phyloP scores from a whole-genome alignment of 2,797 vertebrate species.

The Sandelia bainsii region DNA sequence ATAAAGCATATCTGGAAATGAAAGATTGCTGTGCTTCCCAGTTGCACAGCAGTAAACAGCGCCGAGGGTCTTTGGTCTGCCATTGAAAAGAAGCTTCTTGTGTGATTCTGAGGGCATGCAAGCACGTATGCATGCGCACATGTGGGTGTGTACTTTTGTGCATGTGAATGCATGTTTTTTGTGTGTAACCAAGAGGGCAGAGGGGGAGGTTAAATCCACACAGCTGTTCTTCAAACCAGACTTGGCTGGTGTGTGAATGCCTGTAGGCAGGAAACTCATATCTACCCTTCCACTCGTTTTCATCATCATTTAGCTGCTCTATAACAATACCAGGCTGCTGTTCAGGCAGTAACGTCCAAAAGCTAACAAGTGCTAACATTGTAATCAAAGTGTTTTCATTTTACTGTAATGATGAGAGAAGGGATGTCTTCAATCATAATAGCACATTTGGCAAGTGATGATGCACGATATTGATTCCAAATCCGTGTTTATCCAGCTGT shows the following conservation, averaged over 20 bases:
- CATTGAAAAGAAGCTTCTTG: conserved; percentile 36
- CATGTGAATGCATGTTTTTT: conserved; percentile 20
- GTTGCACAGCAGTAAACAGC: conserved; percentile 47
- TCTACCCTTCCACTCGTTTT: conserved; percentile 65
- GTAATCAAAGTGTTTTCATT: conserved; percentile 58
- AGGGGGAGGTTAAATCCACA: conserved; percentile 63
- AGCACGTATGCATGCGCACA: not conserved
- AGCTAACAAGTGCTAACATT: conserved; percentile 59
- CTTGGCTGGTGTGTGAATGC: conserved; percentile 65
- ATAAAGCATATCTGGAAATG: conserved; percentile 39
- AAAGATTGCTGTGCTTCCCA: conserved; percentile 47
- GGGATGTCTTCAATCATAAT: conserved; percentile 46
- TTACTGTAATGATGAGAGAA: conserved; percentile 52
- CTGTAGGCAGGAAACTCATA: conserved; percentile 63
- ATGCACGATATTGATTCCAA: conserved; percentile 37
- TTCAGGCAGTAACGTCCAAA: conserved; percentile 50
- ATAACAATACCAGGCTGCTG: conserved; percentile 66
- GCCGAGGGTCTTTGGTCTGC: conserved; percentile 48
- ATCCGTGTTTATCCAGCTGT: conserved; percentile 37
- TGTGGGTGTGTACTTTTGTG: conserved; percentile 10
- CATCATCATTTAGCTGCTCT: conserved; percentile 68
- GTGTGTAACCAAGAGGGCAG: conserved; percentile 9
- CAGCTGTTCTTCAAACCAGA: conserved; percentile 74
- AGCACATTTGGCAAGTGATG: conserved; percentile 34
- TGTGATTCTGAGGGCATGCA: not conserved